Conservation (phyloP, 2,888 invertebrate species). For the Schrankia costaestrigalis region DNA sequence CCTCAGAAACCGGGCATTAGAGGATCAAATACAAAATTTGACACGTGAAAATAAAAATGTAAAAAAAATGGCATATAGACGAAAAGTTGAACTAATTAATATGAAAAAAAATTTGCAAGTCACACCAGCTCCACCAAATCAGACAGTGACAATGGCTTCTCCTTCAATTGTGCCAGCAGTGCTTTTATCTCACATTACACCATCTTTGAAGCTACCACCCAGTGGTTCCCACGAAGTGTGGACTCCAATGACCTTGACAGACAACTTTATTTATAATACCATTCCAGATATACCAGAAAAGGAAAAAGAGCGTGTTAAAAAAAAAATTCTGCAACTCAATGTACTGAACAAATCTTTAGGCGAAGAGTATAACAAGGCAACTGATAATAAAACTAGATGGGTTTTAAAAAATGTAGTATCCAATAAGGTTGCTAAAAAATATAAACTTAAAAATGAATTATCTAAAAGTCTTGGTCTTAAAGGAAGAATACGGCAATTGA, state of each 20-base stretch:
- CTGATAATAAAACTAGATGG: slow-evolving; percentile 1
- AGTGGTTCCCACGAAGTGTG: background rate
- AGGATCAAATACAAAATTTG: background rate
- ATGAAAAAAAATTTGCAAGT: background rate
- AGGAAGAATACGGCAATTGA: background rate
- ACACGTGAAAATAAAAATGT: background rate
- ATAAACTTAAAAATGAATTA: background rate
- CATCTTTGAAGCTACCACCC: background rate
- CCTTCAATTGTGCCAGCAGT: too few relatives aligned
- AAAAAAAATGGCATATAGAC: background rate
- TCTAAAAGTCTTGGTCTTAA: background rate
- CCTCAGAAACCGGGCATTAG: too few relatives aligned
- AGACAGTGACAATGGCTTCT: background rate
- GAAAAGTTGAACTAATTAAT: background rate
- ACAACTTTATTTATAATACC: background rate
- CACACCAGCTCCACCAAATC: background rate
- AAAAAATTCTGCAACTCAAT: background rate
- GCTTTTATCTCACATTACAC: background rate
- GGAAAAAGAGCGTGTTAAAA: background rate
- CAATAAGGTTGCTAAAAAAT: background rate
- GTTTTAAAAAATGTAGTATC: slow-evolving; percentile 1
- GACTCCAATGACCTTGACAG: background rate
- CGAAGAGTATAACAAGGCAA: slow-evolving; percentile 1
- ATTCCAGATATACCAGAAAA: background rate
- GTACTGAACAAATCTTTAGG: slow-evolving; percentile 2